Percentiles rank a stretch among this genome's conserved stretches.
phyloP scores from a whole-genome alignment of 2,113 vertebrate species.

The Scomber scombrus region DNA sequence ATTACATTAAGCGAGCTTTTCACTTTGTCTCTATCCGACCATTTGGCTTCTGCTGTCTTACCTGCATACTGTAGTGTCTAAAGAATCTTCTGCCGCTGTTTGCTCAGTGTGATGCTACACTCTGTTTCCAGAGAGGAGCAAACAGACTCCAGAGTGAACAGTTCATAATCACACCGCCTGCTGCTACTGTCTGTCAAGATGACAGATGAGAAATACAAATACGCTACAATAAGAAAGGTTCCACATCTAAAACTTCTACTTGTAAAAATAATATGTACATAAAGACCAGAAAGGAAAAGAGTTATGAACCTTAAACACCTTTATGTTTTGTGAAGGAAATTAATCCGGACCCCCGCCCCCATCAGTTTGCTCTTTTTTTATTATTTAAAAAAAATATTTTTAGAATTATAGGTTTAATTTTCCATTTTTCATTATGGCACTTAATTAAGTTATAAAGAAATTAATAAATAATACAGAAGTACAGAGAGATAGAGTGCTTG shows the following conservation, averaged over 20 bases:
- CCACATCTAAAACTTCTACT: not conserved
- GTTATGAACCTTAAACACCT: not conserved
- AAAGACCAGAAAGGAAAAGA: not conserved
- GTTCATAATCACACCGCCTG: slow-evolving; percentile 57
- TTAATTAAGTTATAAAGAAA: not conserved
- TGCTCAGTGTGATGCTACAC: slow-evolving; percentile 57
- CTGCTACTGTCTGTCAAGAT: slow-evolving; percentile 50
- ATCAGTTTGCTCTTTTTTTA: not conserved
- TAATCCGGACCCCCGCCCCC: too few species aligned
- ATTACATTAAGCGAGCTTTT: not conserved
- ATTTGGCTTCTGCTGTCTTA: slow-evolving; percentile 60
- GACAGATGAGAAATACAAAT: slow-evolving; percentile 27
- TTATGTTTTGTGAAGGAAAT: not conserved
- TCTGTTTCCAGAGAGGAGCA: slow-evolving; percentile 65
- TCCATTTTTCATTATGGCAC: not conserved
- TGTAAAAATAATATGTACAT: not conserved
- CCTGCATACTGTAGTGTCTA: slow-evolving; percentile 47
- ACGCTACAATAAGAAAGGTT: not conserved
- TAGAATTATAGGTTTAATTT: not conserved
- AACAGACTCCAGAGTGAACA: slow-evolving; percentile 58
- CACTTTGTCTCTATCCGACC: too few species aligned
- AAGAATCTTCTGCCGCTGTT: slow-evolving; percentile 55
- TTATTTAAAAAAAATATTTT: not conserved
- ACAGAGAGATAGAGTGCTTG: not conserved
- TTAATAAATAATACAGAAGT: not conserved